Evolutionary conservation across 1,140 invertebrate genomes (phyloP).

Genomic region (Gryllus bimaculatus): DNA sequence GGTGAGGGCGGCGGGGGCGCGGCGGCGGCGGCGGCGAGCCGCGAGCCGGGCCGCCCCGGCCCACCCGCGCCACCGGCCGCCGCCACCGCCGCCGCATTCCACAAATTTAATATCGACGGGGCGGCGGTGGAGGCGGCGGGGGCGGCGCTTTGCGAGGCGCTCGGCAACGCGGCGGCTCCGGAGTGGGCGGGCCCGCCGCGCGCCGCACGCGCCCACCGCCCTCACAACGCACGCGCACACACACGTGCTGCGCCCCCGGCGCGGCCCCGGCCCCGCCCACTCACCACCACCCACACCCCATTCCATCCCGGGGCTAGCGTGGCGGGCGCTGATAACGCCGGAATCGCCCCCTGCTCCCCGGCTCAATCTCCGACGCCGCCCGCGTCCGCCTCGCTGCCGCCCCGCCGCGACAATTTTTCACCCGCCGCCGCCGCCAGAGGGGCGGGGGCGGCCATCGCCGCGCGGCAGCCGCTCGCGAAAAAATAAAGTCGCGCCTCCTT

Average conservation of each 20-base stretch:
- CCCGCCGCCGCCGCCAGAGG: too few relatives aligned
- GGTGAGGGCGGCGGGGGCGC: too few relatives aligned
- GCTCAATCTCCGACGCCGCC: background rate
- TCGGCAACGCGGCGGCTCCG: background rate
- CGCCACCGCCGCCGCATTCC: background rate
- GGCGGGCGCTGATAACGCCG: background rate
- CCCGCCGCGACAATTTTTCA: background rate
- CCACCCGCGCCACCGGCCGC: background rate
- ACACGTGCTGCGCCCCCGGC: background rate
- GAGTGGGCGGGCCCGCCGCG: too few relatives aligned
- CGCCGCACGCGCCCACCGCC: background rate
- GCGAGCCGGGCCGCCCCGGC: too few relatives aligned
- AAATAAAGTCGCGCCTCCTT: background rate
- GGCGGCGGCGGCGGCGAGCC: too few relatives aligned
- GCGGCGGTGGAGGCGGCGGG: too few relatives aligned
- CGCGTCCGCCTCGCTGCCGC: too few relatives aligned
- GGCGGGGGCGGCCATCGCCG: background rate
- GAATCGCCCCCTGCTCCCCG: background rate
- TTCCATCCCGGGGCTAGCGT: background rate
- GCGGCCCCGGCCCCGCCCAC: too few relatives aligned
- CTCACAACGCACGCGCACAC: background rate
- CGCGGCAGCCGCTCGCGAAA: background rate
- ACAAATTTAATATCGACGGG: conserved; percentile 4
- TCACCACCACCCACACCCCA: background rate
- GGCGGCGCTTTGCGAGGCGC: background rate